phyloP scores from a whole-genome alignment of 2,888 invertebrate species.

The Orchestes rusci region DNA sequence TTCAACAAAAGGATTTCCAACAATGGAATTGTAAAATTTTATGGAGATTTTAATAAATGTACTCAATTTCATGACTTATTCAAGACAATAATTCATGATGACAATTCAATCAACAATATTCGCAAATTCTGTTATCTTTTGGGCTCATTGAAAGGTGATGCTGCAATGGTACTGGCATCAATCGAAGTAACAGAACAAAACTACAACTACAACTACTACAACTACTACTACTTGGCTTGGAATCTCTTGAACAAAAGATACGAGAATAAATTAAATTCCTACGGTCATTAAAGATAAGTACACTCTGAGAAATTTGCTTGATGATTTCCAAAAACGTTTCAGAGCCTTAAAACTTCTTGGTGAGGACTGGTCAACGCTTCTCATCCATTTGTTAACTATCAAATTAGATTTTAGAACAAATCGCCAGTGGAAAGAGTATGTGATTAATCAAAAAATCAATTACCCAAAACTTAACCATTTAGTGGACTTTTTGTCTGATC shows the following conservation, averaged over 20 bases:
- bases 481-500: neutral
- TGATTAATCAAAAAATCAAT: neutral
- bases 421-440: neutral
- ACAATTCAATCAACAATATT: constrained; percentile 11
- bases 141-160: constrained; percentile 14
- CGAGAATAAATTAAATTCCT: constrained; percentile 14
- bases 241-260: constrained; percentile 19
- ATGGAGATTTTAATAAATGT: constrained; percentile 19
- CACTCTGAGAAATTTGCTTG: neutral
- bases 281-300: neutral
- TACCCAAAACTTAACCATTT: neutral
- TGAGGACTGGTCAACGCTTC: neutral
- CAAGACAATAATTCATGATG: constrained; percentile 16
- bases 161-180: constrained; percentile 16
- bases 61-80: constrained; percentile 22
- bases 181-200: constrained; percentile 22
- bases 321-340: neutral
- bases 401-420: neutral
- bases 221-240: too few relatives aligned
- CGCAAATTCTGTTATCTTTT: constrained; percentile 25
- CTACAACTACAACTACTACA: too few relatives aligned
- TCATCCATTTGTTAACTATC: neutral
- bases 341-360: too few relatives aligned
- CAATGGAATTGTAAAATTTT: constrained; percentile 5
- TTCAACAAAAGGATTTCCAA: too few relatives aligned